Conservation (phyloP, 1,140 invertebrate genomes). For the Bicyclus anynana region DNA sequence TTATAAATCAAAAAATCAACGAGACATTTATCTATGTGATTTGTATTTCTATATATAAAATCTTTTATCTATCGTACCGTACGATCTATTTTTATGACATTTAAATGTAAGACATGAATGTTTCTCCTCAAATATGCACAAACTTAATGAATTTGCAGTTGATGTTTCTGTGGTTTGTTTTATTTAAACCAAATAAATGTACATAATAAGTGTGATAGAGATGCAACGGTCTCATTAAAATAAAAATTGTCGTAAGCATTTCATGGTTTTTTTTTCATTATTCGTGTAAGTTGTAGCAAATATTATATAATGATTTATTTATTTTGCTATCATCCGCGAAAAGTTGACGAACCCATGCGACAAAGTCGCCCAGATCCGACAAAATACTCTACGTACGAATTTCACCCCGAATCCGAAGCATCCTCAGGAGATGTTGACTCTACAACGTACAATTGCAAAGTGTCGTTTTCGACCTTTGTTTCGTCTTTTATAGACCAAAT, state of each 20-base stretch:
- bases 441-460: no score
- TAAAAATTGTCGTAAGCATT: conserved; percentile 73
- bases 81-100: conserved; percentile 53
- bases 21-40: conserved; percentile 58
- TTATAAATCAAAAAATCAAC: conserved; percentile 24
- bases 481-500: no score
- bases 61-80: conserved; percentile 7
- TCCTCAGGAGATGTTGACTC: no score
- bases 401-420: no score
- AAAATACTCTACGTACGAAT: no score
- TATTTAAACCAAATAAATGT: conserved; percentile 73
- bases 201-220: conserved; percentile 76
- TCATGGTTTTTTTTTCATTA: conserved; percentile 37
- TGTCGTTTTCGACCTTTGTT: no score
- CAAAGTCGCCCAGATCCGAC: no score
- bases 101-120: conserved; percentile 60
- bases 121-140: conserved; percentile 74
- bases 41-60: conserved; percentile 49
- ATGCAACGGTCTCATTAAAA: conserved; percentile 76
- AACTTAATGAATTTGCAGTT: conserved; percentile 69
- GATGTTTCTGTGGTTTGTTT: conserved; percentile 72
- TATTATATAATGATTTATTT: no score
- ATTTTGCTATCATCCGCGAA: no score
- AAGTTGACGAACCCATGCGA: no score
- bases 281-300: no score